Percentiles rank a stretch among this genome's conserved stretches.
These are phyloP conservation scores for Agraylea sexmaculata DNA, from an alignment of 1,140 invertebrate species.

Conservation along the genomic window DNA sequence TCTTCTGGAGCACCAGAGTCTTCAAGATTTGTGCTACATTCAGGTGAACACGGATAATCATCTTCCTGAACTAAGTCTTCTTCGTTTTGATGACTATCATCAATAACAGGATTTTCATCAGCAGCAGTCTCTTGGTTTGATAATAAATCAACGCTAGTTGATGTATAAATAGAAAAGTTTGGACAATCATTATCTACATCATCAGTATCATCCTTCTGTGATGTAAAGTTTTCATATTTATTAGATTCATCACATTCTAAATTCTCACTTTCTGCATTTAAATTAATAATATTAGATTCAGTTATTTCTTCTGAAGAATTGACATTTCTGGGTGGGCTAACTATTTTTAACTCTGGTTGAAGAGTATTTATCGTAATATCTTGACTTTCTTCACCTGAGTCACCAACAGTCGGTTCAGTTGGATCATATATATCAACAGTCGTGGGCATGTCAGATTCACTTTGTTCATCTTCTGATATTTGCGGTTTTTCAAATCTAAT, in stretches of 20 bases:
- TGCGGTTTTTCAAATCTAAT: slow-evolving; percentile 37
- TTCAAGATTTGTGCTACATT: neutral
- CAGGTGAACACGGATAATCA: slow-evolving; percentile 21
- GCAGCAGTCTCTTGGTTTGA: slow-evolving; percentile 34
- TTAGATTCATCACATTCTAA: no score
- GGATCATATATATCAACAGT: slow-evolving; percentile 51
- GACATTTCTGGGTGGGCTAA: no score
- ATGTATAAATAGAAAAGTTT: slow-evolving; percentile 72
- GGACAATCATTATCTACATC: slow-evolving; percentile 59
- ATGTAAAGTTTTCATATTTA: no score
- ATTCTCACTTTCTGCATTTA: no score
- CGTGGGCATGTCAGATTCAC: slow-evolving; percentile 53
- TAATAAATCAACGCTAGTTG: slow-evolving; percentile 63
- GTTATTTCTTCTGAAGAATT: no score
- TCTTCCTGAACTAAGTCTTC: slow-evolving; percentile 37
- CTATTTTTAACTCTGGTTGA: no score
- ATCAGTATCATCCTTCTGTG: slow-evolving; percentile 26
- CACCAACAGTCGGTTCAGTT: slow-evolving; percentile 49
- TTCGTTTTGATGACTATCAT: slow-evolving; percentile 8
- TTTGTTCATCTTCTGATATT: slow-evolving; percentile 45
- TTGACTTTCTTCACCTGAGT: slow-evolving; percentile 29
- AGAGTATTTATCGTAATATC: neutral
- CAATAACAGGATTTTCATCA: slow-evolving; percentile 22
- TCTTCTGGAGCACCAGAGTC: neutral
- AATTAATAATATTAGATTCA: no score